Evolutionary conservation across 2,888 invertebrate genomes (phyloP), one percentile per base, ranked within the genome.

Genomic region (Chamaedrilus cognettii): DNA sequence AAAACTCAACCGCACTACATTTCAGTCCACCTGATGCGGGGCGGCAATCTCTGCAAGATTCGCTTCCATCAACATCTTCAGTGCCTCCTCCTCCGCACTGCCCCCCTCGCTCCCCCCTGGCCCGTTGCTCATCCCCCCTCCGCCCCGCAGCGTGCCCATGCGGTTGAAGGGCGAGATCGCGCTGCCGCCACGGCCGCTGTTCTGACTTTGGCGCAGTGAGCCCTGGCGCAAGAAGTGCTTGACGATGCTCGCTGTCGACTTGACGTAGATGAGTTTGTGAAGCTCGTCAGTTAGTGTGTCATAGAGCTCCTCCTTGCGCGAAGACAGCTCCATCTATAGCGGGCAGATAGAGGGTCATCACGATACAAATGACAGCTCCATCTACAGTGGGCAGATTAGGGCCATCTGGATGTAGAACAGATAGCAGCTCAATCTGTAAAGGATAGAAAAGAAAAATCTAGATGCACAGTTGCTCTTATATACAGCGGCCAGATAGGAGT

Each of bases 271-370:
- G 80, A 91, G 90, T 60, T 87, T 86, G 77, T 89, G 89, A 28
- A 93, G 83, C 81, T 92, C 92, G 69, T 89, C 88, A 55, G 91
- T 85, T 60, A 92, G 80, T 70, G 88, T 88, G 65, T 88, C 85
- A 79, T 90, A 90, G 26, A 92, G 83, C 82, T 89, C 88, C 85
- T 90, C 68, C 23, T 52, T 66, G 5, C 52, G 31, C 33, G 28
- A 26, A n/a, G 26, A 19, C 28, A 69, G 49, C 26, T 58, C 42
- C 7, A 52, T 52, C 55, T 52, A 26, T 19, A 52, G n/a, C n/a
- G n/a, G n/a, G n/a, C n/a, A n/a, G n/a, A n/a, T n/a, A n/a, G n/a
- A n/a, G n/a, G n/a, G n/a, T n/a, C n/a, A n/a, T n/a, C n/a, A n/a
- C n/a, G n/a, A n/a, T n/a, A n/a, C n/a, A n/a, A n/a, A n/a, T n/a